A percentile compares a stretch with the other conserved stretches of the same genome.
Conservation (phyloP, 2,113 vertebrate genomes). For the Melanerpes aurifrons region DNA sequence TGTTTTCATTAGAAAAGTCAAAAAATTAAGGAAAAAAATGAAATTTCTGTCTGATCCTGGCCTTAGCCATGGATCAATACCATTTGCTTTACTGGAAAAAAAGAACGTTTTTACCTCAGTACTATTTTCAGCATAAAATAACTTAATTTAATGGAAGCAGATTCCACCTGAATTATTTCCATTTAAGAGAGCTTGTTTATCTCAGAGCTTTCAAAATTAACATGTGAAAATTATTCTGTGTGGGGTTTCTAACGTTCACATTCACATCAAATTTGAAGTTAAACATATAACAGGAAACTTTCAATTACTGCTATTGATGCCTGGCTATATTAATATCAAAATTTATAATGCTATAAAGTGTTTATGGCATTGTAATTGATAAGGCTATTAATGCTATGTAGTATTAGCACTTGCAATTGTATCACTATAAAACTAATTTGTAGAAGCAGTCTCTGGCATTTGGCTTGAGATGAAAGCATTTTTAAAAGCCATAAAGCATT, state of each 20-base stretch:
- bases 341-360: constrained; percentile 50
- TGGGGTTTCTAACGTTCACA: neutral
- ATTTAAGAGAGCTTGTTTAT: neutral
- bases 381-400: constrained; percentile 47
- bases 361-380: constrained; percentile 60
- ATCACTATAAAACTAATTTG: constrained; percentile 51
- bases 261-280: constrained; percentile 4
- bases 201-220: neutral
- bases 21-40: neutral
- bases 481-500: neutral
- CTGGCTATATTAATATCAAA: constrained; percentile 51
- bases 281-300: constrained; percentile 28
- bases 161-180: neutral
- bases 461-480: neutral
- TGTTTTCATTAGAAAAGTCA: neutral
- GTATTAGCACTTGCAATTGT: constrained; percentile 27
- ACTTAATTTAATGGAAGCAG: constrained; percentile 3
- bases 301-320: constrained; percentile 52
- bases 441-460: constrained; percentile 18
- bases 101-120: neutral
- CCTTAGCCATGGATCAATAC: neutral
- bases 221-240: neutral
- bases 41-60: neutral
- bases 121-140: neutral
- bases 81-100: neutral